phyloP scores from a whole-genome alignment of 2,113 vertebrate species.

The Cariama cristata region DNA sequence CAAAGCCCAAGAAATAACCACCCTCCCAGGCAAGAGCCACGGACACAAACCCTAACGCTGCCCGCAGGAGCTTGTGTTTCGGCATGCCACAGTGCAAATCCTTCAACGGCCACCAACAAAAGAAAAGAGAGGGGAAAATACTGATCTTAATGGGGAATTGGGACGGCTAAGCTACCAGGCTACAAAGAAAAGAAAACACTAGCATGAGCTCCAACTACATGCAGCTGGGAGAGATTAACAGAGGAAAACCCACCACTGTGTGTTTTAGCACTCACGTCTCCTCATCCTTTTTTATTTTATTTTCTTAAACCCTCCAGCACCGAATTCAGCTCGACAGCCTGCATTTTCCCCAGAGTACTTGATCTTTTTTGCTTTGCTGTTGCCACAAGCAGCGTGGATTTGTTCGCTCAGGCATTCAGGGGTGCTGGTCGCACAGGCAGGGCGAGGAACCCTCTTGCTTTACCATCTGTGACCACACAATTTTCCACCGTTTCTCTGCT shows the following conservation, averaged over 20 bases:
- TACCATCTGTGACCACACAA: slow-evolving; percentile 33
- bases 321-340: background rate
- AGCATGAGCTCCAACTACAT: background rate
- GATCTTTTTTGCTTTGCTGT: background rate
- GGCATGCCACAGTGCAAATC: background rate
- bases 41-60: background rate
- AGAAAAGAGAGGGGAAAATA: background rate
- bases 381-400: background rate
- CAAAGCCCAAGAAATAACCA: background rate
- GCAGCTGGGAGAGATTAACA: background rate
- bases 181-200: background rate
- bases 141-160: background rate
- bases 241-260: background rate
- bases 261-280: background rate
- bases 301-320: background rate
- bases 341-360: background rate
- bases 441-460: slow-evolving; percentile 1
- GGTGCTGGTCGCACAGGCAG: background rate
- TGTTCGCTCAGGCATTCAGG: background rate
- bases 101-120: background rate
- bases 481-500: background rate
- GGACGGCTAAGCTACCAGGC: background rate
- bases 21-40: background rate
- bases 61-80: background rate
- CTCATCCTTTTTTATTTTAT: background rate